Conservation (phyloP, 2,888 invertebrate species). For the Dexiosoma caninum region DNA sequence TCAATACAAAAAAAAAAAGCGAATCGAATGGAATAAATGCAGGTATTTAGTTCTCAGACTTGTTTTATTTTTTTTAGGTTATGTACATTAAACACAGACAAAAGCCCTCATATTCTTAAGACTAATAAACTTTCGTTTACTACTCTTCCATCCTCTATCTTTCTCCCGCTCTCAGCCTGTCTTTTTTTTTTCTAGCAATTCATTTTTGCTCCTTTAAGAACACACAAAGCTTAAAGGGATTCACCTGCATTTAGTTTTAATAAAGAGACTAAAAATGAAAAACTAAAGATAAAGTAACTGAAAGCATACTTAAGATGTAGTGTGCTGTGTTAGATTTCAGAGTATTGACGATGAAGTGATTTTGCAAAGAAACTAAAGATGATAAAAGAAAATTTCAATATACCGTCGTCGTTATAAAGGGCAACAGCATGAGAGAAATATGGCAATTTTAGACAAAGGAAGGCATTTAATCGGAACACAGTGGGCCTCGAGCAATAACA, state of each 20-base stretch:
- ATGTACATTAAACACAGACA: constrained; percentile 49
- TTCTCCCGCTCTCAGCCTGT: too few relatives aligned
- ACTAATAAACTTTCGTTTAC: constrained; percentile 15
- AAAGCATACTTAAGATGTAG: constrained; percentile 36
- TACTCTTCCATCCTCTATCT: too few relatives aligned
- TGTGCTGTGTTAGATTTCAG: neutral
- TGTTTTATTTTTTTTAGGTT: constrained; percentile 35
- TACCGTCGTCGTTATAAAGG: constrained; percentile 14
- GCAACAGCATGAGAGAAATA: constrained; percentile 9
- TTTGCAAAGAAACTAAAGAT: constrained; percentile 30
- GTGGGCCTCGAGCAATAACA: neutral
- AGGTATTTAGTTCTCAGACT: constrained; percentile 24
- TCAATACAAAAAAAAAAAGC: neutral
- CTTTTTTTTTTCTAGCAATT: neutral
- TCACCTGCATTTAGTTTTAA: constrained; percentile 48
- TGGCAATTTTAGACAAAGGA: neutral
- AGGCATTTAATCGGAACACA: neutral
- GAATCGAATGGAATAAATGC: too few relatives aligned
- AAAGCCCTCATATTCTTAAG: constrained; percentile 36
- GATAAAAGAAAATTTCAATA: constrained; percentile 38
- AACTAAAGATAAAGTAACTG: constrained; percentile 13
- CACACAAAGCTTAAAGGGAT: constrained; percentile 34
- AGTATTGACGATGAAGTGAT: constrained; percentile 24
- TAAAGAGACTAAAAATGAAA: constrained; percentile 14
- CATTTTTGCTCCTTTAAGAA: constrained; percentile 21